These are phyloP conservation scores for Varanus salvator DNA, from an alignment of 2,113 vertebrate species.

Conservation along the genomic window DNA sequence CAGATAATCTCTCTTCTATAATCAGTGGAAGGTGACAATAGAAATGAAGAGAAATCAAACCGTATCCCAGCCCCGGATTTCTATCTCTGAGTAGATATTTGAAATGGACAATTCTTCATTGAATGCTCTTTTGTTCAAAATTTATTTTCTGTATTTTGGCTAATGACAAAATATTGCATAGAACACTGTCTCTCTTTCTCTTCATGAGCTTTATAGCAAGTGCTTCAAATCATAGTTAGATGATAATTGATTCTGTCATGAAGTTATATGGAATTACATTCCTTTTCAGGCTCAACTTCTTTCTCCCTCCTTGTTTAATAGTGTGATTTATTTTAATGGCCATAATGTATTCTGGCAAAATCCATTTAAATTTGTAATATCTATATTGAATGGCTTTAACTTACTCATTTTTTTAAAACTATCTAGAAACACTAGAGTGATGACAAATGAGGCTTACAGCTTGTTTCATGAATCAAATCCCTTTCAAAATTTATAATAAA, in stretches of 20 bases:
- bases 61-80: neutral
- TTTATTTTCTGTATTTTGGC: slow-evolving; percentile 29
- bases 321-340: slow-evolving; percentile 79
- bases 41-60: neutral
- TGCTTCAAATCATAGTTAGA: slow-evolving; percentile 45
- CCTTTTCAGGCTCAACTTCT: slow-evolving; percentile 68
- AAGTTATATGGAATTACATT: slow-evolving; percentile 72
- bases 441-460: slow-evolving; percentile 68
- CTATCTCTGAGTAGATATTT: neutral
- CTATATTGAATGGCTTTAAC: slow-evolving; percentile 76
- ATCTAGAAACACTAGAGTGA: slow-evolving; percentile 54
- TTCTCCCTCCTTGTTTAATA: slow-evolving; percentile 62
- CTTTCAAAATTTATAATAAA: slow-evolving; percentile 57
- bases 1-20: neutral
- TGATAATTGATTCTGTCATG: slow-evolving; percentile 78
- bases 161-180: slow-evolving; percentile 58
- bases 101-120: slow-evolving; percentile 19
- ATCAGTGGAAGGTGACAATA: neutral
- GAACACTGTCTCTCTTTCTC: slow-evolving; percentile 37
- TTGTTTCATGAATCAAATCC: slow-evolving; percentile 55
- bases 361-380: slow-evolving; percentile 78
- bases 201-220: neutral
- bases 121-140: slow-evolving; percentile 48
- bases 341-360: slow-evolving; percentile 75
- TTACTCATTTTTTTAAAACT: slow-evolving; percentile 62